Conservation (phyloP, 2,888 invertebrate species). For the Gandaritis pyraliata region DNA sequence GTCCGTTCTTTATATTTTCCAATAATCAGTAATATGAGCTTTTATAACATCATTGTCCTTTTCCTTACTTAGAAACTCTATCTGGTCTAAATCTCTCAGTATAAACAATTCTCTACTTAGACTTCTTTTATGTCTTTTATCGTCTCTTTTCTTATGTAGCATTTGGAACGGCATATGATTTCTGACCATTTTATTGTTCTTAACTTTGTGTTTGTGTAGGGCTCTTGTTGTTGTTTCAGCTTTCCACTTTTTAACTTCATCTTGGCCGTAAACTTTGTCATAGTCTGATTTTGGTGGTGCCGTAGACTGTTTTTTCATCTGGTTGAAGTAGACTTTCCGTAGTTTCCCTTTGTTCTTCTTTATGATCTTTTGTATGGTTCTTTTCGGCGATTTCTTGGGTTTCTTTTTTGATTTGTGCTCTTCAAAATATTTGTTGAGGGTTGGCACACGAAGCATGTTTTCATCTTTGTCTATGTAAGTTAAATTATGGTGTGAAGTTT, state of each 20-base stretch:
- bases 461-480: conserved; percentile 67
- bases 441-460: conserved; percentile 64
- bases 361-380: conserved; percentile 76
- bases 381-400: conserved; percentile 63
- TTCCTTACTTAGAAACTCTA: conserved; percentile 60
- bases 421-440: conserved; percentile 49
- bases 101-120: conserved; percentile 57
- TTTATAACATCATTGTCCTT: conserved; percentile 59
- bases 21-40: conserved; percentile 64
- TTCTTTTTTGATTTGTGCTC: conserved; percentile 53
- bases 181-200: conserved; percentile 52
- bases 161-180: conserved; percentile 69
- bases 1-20: conserved; percentile 46
- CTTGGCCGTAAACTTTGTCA: conserved; percentile 47
- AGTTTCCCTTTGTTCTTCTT: conserved; percentile 62
- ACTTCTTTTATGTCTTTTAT: conserved; percentile 56
- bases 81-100: conserved; percentile 68
- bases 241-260: conserved; percentile 44
- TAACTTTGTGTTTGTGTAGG: conserved; percentile 53
- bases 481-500: conserved; percentile 43
- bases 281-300: conserved; percentile 42
- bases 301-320: conserved; percentile 50
- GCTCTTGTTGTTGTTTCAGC: conserved; percentile 54
- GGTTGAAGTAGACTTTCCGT: conserved; percentile 56
- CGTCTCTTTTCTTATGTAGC: conserved; percentile 52